phyloP scores from a whole-genome alignment of 2,888 invertebrate species.

The Dolomedes plantarius region DNA sequence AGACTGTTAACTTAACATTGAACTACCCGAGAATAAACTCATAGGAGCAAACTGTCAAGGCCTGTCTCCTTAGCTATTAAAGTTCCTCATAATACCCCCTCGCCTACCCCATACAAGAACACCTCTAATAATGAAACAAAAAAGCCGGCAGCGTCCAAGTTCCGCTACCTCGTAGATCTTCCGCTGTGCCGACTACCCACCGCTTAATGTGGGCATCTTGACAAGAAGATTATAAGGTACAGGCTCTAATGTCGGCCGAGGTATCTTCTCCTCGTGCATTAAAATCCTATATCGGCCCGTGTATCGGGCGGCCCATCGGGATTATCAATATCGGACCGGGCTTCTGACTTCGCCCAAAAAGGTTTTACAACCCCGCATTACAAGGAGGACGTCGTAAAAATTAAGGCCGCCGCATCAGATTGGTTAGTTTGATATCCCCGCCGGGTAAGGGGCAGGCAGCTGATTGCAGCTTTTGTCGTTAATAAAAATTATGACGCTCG shows the following conservation, averaged over 20 bases:
- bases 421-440: constrained; percentile 52
- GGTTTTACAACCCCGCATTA: constrained; percentile 56
- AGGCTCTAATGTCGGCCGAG: constrained; percentile 49
- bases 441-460: constrained; percentile 34
- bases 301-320: constrained; percentile 57
- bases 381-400: constrained; percentile 66
- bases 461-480: constrained; percentile 64
- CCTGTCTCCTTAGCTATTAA: neutral
- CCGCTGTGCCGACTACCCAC: constrained; percentile 25
- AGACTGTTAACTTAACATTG: no score
- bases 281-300: constrained; percentile 61
- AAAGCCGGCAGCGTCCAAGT: neutral
- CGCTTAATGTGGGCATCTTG: constrained; percentile 62
- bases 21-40: no score
- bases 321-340: constrained; percentile 65
- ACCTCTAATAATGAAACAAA: neutral
- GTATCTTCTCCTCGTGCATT: constrained; percentile 62
- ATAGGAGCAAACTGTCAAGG: no score
- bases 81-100: neutral
- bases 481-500: constrained; percentile 68
- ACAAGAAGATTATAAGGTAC: constrained; percentile 70
- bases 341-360: constrained; percentile 24
- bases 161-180: constrained; percentile 47
- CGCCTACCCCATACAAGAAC: neutral
- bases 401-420: constrained; percentile 66